Conservation (phyloP, 2,113 vertebrate species). For the Xyliphius kryptos region DNA sequence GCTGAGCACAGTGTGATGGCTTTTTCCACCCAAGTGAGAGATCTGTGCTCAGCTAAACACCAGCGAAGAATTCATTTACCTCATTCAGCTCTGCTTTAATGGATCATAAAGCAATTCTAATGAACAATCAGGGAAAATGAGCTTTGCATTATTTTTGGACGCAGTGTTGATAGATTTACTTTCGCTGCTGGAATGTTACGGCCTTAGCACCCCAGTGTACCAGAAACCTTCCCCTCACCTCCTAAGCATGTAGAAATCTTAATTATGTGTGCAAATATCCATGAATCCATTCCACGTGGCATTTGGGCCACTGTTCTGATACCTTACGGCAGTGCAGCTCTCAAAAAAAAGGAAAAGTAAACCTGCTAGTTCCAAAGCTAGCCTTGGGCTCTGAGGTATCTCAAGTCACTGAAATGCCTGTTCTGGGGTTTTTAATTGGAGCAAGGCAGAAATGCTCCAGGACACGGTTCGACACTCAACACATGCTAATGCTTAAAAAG, state of each 20-base stretch:
- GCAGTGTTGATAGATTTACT: too few species aligned
- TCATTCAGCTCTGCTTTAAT: not conserved
- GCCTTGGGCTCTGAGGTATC: constrained; percentile 31
- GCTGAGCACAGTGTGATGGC: constrained; percentile 11
- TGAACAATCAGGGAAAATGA: not conserved
- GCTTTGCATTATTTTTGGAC: too few species aligned
- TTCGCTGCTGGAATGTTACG: too few species aligned
- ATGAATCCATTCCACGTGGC: constrained; percentile 21
- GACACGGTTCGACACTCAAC: constrained; percentile 11
- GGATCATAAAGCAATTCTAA: constrained; percentile 13
- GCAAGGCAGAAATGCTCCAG: constrained; percentile 13
- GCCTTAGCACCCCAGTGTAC: too few species aligned
- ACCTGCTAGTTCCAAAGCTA: constrained; percentile 29
- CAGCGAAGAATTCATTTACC: not conserved
- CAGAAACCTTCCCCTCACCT: too few species aligned
- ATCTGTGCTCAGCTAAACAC: constrained; percentile 8
- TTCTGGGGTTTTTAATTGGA: constrained; percentile 41
- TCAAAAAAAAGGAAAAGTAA: constrained; percentile 24
- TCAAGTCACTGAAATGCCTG: constrained; percentile 16
- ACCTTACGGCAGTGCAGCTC: constrained; percentile 16
- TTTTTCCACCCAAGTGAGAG: constrained; percentile 11
- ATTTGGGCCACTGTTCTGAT: constrained; percentile 27
- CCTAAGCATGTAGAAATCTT: constrained; percentile 19
- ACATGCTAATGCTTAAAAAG: constrained; percentile 21
- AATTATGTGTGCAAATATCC: constrained; percentile 27